These are phyloP conservation scores for Listrodromus nycthemerus DNA, from an alignment of 2,888 invertebrate species.

Conservation along the genomic window DNA sequence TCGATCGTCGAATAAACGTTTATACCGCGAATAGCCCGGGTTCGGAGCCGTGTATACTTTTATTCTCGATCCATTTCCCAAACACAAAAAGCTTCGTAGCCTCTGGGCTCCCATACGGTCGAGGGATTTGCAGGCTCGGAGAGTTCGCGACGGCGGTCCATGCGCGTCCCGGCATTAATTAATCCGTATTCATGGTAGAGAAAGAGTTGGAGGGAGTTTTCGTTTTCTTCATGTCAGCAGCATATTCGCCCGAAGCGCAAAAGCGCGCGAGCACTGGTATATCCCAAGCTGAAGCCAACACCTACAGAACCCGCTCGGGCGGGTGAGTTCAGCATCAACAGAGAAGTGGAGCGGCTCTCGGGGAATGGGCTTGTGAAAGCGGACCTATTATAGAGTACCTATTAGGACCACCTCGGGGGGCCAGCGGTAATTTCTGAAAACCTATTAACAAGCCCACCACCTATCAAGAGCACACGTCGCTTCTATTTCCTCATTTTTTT, in stretches of 20 bases:
- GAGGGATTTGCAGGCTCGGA: constrained; percentile 32
- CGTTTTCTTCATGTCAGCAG: constrained; percentile 41
- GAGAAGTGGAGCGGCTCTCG: constrained; percentile 37
- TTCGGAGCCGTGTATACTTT: constrained; percentile 28
- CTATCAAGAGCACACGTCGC: constrained; percentile 72
- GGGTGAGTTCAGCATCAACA: constrained; percentile 37
- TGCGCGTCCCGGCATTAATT: constrained; percentile 59
- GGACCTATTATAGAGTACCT: constrained; percentile 68
- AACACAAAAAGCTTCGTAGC: constrained; percentile 37
- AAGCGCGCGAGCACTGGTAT: constrained; percentile 22
- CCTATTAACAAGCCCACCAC: constrained; percentile 73
- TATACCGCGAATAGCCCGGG: not conserved
- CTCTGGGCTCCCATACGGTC: constrained; percentile 20
- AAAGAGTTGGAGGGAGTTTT: constrained; percentile 32
- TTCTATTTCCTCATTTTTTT: constrained; percentile 29
- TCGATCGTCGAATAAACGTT: not conserved
- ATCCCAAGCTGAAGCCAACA: constrained; percentile 48
- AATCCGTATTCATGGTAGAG: constrained; percentile 59
- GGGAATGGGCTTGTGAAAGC: constrained; percentile 62
- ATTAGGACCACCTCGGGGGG: constrained; percentile 67
- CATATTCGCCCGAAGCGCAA: constrained; percentile 29
- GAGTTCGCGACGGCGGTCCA: constrained; percentile 19
- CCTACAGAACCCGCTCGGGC: constrained; percentile 27
- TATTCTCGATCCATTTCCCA: constrained; percentile 42
- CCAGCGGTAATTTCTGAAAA: constrained; percentile 74